phyloP scores from a whole-genome alignment of 2,797 vertebrate species.

The Borostomias antarcticus region DNA sequence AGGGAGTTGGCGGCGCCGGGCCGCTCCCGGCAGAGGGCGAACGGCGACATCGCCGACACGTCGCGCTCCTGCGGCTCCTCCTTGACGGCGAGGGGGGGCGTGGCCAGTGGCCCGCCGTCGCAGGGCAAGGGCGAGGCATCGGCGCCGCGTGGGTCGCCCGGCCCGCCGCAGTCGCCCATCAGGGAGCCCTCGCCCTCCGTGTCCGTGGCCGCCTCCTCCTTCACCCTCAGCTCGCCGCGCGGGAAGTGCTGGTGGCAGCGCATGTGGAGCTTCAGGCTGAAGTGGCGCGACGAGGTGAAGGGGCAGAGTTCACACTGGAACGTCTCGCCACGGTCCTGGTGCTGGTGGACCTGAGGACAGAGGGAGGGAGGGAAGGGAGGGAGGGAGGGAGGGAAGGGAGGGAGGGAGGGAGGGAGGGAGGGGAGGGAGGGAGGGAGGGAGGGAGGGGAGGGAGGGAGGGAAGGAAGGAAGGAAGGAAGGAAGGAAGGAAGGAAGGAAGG shows the following conservation, averaged over 20 bases:
- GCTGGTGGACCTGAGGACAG: conserved; percentile 91
- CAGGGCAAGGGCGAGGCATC: conserved; percentile 78
- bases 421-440: too few species aligned
- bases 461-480: too few species aligned
- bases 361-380: neutral
- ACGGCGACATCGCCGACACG: conserved; percentile 82
- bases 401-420: too few species aligned
- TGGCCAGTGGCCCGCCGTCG: conserved; percentile 59
- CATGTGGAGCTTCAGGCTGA: conserved; percentile 99
- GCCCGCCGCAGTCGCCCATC: conserved; percentile 79
- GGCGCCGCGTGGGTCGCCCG: conserved; percentile 74
- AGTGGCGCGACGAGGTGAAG: conserved; percentile 98
- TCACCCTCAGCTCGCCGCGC: conserved; percentile 94
- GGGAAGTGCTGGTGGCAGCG: conserved; percentile 99
- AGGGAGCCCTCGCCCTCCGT: conserved; percentile 88
- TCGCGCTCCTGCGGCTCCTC: conserved; percentile 94
- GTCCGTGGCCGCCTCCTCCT: conserved; percentile 94
- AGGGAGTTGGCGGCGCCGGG: conserved; percentile 81
- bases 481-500: too few species aligned
- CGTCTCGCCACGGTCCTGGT: conserved; percentile 98
- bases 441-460: too few species aligned
- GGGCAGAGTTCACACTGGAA: conserved; percentile 99
- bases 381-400: neutral
- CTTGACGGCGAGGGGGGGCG: conserved; percentile 86
- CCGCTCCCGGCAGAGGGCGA: conserved; percentile 85